Conservation (phyloP, 2,113 vertebrate genomes). For the Brachyhypopomus gauderio region DNA sequence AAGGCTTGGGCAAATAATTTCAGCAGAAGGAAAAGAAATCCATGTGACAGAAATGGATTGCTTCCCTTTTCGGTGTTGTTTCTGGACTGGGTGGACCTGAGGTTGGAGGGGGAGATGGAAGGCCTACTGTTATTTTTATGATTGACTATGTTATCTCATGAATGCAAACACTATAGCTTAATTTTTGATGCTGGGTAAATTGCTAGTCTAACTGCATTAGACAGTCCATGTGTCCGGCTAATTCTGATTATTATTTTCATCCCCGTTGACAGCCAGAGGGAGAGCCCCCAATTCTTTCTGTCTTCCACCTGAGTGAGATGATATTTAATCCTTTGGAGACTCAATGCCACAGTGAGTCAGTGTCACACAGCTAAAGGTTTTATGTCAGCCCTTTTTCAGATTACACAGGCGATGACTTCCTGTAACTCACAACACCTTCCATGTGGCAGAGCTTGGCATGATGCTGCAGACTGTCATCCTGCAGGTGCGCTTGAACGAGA, state of each 20-base stretch:
- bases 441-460: background rate
- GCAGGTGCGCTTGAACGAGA: no score
- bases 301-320: background rate
- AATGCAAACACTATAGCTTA: slow-evolving; percentile 11
- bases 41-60: slow-evolving; percentile 20
- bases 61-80: slow-evolving; percentile 24
- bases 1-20: no score
- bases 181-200: background rate
- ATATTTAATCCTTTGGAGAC: background rate
- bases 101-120: background rate
- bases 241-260: slow-evolving; percentile 16
- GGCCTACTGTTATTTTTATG: slow-evolving; percentile 22
- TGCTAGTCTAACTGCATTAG: slow-evolving; percentile 23
- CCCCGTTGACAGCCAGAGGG: slow-evolving; percentile 7
- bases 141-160: slow-evolving; percentile 29
- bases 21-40: slow-evolving; percentile 44
- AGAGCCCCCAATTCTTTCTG: no score
- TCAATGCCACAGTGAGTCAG: background rate
- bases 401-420: background rate
- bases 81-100: slow-evolving; percentile 16
- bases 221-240: slow-evolving; percentile 2
- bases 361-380: background rate
- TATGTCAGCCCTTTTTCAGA: background rate
- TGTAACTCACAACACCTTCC: background rate
- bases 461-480: background rate